Evolutionary conservation across 2,888 invertebrate genomes (phyloP).

Genomic region (Catocala fraxini): DNA sequence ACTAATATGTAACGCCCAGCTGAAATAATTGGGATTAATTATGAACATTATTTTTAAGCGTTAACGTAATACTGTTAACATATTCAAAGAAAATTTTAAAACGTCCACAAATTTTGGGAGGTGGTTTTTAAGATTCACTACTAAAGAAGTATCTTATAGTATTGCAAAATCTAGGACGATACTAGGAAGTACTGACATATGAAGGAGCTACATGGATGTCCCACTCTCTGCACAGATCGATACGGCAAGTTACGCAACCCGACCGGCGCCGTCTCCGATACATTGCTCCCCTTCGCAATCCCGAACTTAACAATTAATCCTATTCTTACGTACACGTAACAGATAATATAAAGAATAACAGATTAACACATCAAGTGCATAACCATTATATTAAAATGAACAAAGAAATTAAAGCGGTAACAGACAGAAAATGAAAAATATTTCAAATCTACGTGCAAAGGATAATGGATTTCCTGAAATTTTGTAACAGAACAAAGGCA

Average conservation of each 20-base stretch:
- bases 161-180: constrained; percentile 34
- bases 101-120: no score
- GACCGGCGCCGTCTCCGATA: constrained; percentile 73
- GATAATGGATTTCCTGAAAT: constrained; percentile 44
- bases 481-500: constrained; percentile 66
- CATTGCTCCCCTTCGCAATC: constrained; percentile 51
- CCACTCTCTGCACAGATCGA: constrained; percentile 80
- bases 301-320: constrained; percentile 31
- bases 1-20: no score
- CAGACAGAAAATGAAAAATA: constrained; percentile 29
- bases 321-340: constrained; percentile 22
- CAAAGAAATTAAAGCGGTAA: constrained; percentile 36
- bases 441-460: constrained; percentile 49
- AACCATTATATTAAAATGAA: constrained; percentile 24
- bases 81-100: no score
- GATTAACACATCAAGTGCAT: constrained; percentile 21
- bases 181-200: constrained; percentile 62
- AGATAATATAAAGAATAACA: constrained; percentile 22
- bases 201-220: constrained; percentile 69
- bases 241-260: constrained; percentile 85
- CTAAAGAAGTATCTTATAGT: neutral
- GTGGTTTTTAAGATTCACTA: neutral
- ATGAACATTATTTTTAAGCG: no score
- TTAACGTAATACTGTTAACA: no score
- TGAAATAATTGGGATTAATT: neutral